These are phyloP conservation scores for Arge pagana DNA, from an alignment of 2,888 invertebrate genomes.

Conservation along the genomic window DNA sequence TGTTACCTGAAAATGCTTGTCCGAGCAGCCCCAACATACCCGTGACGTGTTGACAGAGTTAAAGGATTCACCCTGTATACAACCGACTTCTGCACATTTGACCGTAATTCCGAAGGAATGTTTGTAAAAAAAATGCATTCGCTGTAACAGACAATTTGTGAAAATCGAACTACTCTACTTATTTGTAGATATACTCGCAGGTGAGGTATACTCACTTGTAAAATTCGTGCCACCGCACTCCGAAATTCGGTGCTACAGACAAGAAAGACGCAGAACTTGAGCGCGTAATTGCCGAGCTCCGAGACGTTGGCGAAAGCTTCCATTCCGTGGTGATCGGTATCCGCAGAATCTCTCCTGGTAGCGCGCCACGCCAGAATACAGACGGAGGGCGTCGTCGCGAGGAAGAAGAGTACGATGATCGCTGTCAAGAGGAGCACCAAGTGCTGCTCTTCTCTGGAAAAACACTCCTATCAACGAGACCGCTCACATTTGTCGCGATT, in stretches of 20 bases:
- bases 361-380: constrained; percentile 56
- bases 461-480: too few relatives aligned
- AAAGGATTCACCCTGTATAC: too few relatives aligned
- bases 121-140: too few relatives aligned
- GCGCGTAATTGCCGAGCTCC: constrained; percentile 60
- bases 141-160: too few relatives aligned
- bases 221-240: constrained; percentile 26
- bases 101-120: too few relatives aligned
- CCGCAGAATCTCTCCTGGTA: constrained; percentile 44
- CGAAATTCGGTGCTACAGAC: constrained; percentile 55
- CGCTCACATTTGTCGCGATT: too few relatives aligned
- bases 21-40: too few relatives aligned
- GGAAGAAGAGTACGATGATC: constrained; percentile 59
- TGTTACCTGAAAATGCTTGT: too few relatives aligned
- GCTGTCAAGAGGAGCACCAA: constrained; percentile 57
- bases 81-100: too few relatives aligned
- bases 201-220: constrained; percentile 9
- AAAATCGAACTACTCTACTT: too few relatives aligned
- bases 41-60: too few relatives aligned
- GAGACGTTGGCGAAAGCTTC: constrained; percentile 58
- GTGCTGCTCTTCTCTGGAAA: constrained; percentile 55
- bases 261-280: constrained; percentile 61
- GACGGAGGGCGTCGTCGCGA: constrained; percentile 60
- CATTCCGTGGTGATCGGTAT: constrained; percentile 53
- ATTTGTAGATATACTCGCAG: too few relatives aligned